Evolutionary conservation across 2,113 vertebrate species (phyloP).

Genomic region (Macroglossus sobrinus): DNA sequence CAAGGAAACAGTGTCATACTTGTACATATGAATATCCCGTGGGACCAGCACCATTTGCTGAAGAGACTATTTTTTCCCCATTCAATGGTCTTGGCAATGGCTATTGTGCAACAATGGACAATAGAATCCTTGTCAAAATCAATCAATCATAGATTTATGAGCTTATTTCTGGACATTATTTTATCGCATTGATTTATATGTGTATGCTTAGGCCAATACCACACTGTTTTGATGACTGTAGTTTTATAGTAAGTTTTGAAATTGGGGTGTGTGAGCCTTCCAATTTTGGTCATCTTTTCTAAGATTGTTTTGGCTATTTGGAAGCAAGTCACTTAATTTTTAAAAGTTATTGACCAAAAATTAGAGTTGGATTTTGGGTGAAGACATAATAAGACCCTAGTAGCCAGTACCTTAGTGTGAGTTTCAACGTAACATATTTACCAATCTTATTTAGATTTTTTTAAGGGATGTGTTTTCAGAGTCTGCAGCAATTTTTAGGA

Average conservation of each 20-base stretch:
- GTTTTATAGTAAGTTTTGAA: background rate
- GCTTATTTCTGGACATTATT: background rate
- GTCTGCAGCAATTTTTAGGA: background rate
- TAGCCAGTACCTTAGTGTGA: background rate
- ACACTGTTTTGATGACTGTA: background rate
- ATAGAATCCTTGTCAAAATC: background rate
- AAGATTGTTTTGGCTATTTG: background rate
- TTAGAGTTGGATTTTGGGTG: background rate
- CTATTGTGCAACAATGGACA: background rate
- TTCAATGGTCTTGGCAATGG: background rate
- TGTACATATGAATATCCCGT: background rate
- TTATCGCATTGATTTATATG: background rate
- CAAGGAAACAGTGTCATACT: background rate
- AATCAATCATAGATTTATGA: background rate
- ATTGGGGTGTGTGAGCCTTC: background rate
- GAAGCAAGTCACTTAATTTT: background rate
- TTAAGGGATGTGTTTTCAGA: background rate
- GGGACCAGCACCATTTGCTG: background rate
- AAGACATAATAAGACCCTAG: background rate
- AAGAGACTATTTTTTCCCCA: background rate
- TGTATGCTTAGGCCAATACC: background rate
- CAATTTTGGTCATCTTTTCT: background rate
- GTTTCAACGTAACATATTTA: slow-evolving; percentile 25
- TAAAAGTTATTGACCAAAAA: background rate
- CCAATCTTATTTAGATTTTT: background rate